phyloP scores from a whole-genome alignment of 2,888 invertebrate species.

The Dryadula phaetusa region DNA sequence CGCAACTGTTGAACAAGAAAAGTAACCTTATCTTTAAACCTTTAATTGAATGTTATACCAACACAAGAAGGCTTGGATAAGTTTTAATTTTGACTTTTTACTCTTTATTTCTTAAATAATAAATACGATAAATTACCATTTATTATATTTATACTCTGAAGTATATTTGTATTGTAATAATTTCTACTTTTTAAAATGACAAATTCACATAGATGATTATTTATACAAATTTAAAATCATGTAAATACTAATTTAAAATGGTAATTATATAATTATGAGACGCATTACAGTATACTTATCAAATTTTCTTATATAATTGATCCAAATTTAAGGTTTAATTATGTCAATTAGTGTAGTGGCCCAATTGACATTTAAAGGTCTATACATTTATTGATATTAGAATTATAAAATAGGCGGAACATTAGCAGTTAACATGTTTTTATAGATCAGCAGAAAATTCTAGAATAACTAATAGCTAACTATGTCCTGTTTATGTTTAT shows the following conservation, averaged over 20 bases:
- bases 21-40: too few relatives aligned
- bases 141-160: too few relatives aligned
- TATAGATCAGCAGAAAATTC: slow-evolving; percentile 13
- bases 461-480: background rate
- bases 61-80: too few relatives aligned
- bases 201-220: background rate
- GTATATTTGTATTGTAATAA: too few relatives aligned
- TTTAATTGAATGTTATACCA: too few relatives aligned
- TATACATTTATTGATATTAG: background rate
- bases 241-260: background rate
- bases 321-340: slow-evolving; percentile 8
- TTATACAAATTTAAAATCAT: background rate
- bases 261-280: slow-evolving; percentile 4
- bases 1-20: too few relatives aligned
- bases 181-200: too few relatives aligned
- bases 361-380: slow-evolving; percentile 23
- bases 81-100: too few relatives aligned
- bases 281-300: slow-evolving; percentile 2
- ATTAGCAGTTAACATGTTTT: background rate
- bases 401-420: slow-evolving; percentile 7
- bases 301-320: slow-evolving; percentile 8
- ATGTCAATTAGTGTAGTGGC: slow-evolving; percentile 2
- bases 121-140: too few relatives aligned
- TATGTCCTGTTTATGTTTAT: background rate
- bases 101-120: too few relatives aligned